These are phyloP conservation scores for Pecten maximus DNA, from an alignment of 2,888 invertebrate genomes.

Conservation along the genomic window DNA sequence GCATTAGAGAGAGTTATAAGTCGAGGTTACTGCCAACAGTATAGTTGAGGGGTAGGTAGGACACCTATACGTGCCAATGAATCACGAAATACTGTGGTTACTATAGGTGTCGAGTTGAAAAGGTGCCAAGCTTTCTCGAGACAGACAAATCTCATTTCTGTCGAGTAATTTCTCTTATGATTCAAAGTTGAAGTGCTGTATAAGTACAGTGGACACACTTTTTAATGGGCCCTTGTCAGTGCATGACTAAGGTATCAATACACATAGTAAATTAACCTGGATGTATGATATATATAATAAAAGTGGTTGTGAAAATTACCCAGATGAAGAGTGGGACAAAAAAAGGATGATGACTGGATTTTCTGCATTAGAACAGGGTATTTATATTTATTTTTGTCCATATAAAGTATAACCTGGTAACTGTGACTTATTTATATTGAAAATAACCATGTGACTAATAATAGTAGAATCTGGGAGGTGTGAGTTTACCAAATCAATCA, in stretches of 20 bases:
- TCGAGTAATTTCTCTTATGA: neutral
- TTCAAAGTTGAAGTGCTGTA: neutral
- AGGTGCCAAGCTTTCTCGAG: slow-evolving; percentile 21
- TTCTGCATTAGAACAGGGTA: too few species aligned
- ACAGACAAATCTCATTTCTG: slow-evolving; percentile 3
- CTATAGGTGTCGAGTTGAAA: slow-evolving; percentile 2
- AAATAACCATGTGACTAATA: neutral
- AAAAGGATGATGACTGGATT: too few species aligned
- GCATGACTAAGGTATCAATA: neutral
- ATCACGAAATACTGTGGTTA: neutral
- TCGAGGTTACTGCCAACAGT: neutral
- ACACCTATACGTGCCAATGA: neutral
- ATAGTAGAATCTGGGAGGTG: neutral
- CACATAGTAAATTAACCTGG: too few species aligned
- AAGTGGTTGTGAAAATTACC: too few species aligned
- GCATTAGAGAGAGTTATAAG: neutral
- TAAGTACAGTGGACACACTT: neutral
- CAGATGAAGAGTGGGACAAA: too few species aligned
- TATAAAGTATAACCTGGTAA: too few species aligned
- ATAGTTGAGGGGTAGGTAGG: neutral
- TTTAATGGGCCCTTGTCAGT: neutral
- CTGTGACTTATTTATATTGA: too few species aligned
- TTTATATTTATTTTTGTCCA: too few species aligned
- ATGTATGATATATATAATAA: too few species aligned
- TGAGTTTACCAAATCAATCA: neutral